Conservation (phyloP, 2,797 vertebrate species). For the Salarias fasciatus region DNA sequence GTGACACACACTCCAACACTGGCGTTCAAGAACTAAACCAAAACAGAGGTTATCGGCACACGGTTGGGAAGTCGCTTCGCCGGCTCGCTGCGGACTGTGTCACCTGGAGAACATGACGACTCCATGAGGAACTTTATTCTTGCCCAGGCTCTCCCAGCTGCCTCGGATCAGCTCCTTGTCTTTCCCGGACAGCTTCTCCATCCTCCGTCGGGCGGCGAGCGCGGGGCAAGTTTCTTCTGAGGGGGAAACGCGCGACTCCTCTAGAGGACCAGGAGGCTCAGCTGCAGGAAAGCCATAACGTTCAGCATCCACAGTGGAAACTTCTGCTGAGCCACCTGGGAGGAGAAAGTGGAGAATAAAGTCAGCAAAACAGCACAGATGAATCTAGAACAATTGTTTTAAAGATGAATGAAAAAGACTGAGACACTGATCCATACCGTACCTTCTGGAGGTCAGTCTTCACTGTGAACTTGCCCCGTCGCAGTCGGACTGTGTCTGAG, state of each 20-base stretch:
- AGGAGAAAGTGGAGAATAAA: constrained; percentile 58
- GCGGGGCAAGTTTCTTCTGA: constrained; percentile 55
- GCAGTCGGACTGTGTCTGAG: constrained; percentile 42
- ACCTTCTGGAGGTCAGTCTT: constrained; percentile 72
- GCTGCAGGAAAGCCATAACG: constrained; percentile 51
- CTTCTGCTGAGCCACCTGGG: constrained; percentile 63
- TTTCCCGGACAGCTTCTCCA: constrained; percentile 84
- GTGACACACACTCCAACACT: constrained; percentile 38
- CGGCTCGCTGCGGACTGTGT: constrained; percentile 1
- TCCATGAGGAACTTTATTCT: constrained; percentile 92
- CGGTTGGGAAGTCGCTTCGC: constrained; percentile 22
- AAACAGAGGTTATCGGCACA: constrained; percentile 14
- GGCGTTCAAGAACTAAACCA: constrained; percentile 16
- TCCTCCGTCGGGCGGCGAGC: constrained; percentile 66
- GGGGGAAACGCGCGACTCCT: constrained; percentile 55
- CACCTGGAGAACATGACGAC: constrained; percentile 91
- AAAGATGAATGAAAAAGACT: constrained; percentile 5
- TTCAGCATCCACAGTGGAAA: constrained; percentile 54
- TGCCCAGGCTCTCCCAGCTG: constrained; percentile 91
- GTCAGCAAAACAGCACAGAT: constrained; percentile 23
- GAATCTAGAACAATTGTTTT: not conserved
- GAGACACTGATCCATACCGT: constrained; percentile 56
- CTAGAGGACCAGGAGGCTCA: constrained; percentile 60
- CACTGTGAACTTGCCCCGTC: constrained; percentile 69
- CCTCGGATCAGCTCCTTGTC: constrained; percentile 91